Base-by-base conservation (phyloP, 2,113 vertebrate genomes). In the Cichladusa arquata region DNA sequence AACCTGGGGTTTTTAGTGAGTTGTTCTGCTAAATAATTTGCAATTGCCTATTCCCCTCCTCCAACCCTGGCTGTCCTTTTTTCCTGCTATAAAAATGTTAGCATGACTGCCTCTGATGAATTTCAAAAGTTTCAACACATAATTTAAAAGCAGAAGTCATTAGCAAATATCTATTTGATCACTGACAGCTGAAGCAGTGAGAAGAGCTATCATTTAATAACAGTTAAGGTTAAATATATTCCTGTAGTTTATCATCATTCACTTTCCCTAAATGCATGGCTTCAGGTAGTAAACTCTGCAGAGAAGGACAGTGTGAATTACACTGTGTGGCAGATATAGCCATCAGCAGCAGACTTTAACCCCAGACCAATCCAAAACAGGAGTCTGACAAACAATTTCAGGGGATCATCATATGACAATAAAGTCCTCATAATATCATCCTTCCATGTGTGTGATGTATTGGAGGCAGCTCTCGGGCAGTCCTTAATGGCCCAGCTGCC, bases 161-260 rank as follows among this genome's bases (percentile, higher is more conserved):
- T 90, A 95, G 54, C 82, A 85, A 72, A 50, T 44, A 79, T 72
- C 86, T 96, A 11, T 90, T 69, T 89, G 90, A 58, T 88, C 77
- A 72, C 51, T 81, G 95, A 86, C 86, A 89, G 80, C 83, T 69
- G 76, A 81, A 93, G 94, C 70, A 80, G 73, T 50, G 80, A 95
- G 74, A 79, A 81, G 42, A 92, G 66, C 72, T 70, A 88, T 69
- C 58, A 86, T 81, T 95, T 89, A 91, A 72, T 80, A 94, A 69
- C 45, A 81, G 86, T 89, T 96, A 92, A 89, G 88, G 88, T 92
- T 95, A 94, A 96, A 91, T 71, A 65, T 57, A 87, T 69, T 91
- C 77, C 66, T 80, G 54, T 31, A 61, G 70, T 90, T 96, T 93
- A 23, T 77, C 88, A 93, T 69, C 45, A 57, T 82, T 90, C 58